These are phyloP conservation scores for Drosophila kohkoa DNA, from an alignment of 1,140 invertebrate genomes.

Conservation along the genomic window DNA sequence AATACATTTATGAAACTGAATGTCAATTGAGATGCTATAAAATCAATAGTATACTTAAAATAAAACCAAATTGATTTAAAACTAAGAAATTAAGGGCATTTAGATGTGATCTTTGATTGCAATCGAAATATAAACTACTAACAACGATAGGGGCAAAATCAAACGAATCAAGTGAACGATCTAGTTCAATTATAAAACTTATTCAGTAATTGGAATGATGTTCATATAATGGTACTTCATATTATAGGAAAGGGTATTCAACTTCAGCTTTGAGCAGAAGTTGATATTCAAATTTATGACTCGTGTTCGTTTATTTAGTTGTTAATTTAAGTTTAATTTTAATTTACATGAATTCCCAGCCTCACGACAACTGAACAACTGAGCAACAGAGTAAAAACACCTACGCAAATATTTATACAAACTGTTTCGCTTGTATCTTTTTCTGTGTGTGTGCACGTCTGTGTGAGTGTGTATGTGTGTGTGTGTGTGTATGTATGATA, in stretches of 20 bases:
- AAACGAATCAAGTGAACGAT: too few species aligned
- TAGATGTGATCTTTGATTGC: too few species aligned
- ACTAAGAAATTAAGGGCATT: too few species aligned
- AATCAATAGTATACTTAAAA: too few species aligned
- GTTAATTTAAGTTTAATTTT: conserved; percentile 67
- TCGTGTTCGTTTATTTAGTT: conserved; percentile 57
- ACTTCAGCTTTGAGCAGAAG: background rate
- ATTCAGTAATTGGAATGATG: too few species aligned
- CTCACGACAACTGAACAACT: conserved; percentile 34
- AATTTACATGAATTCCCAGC: conserved; percentile 65
- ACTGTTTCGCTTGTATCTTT: conserved; percentile 23
- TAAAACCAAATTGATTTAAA: too few species aligned
- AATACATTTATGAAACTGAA: too few species aligned
- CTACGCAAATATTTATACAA: conserved; percentile 77
- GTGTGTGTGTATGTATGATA: background rate
- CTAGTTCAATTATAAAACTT: too few species aligned
- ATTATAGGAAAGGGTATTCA: conserved; percentile 12
- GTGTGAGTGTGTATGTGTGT: background rate
- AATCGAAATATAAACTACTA: too few species aligned
- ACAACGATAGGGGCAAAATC: too few species aligned
- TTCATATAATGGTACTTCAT: too few species aligned
- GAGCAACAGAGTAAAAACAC: conserved; percentile 48
- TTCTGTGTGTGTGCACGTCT: background rate
- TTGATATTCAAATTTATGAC: conserved; percentile 34
- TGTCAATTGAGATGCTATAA: too few species aligned